Conservation (phyloP, 1,140 invertebrate species). For the Drosophila burlai region DNA sequence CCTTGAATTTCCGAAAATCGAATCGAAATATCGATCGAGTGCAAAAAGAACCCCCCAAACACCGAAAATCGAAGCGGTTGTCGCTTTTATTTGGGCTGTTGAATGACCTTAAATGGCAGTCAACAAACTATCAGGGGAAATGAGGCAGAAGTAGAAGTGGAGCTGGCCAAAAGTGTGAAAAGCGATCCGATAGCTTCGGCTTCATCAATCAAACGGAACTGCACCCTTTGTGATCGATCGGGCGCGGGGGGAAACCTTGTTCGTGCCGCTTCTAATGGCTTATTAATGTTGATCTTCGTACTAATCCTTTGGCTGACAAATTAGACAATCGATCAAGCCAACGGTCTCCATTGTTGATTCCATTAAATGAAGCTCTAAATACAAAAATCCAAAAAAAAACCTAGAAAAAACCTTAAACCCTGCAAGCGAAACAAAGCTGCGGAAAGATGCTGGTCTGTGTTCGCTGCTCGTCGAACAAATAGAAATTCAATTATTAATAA, state of each 20-base stretch:
- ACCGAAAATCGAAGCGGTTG: constrained; percentile 21
- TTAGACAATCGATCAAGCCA: constrained; percentile 74
- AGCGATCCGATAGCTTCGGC: constrained; percentile 40
- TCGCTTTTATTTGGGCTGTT: constrained; percentile 29
- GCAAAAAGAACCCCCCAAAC: constrained; percentile 49
- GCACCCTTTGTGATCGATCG: constrained; percentile 50
- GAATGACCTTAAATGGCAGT: constrained; percentile 38
- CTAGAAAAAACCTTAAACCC: constrained; percentile 31
- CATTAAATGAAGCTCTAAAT: constrained; percentile 51
- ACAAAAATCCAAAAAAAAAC: not conserved
- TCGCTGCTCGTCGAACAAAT: constrained; percentile 62
- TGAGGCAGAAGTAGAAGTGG: constrained; percentile 35
- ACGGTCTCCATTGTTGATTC: constrained; percentile 58
- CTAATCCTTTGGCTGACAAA: constrained; percentile 70
- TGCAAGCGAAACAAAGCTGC: constrained; percentile 27
- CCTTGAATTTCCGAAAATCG: constrained; percentile 27
- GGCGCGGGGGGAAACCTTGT: constrained; percentile 52
- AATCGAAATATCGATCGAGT: constrained; percentile 26
- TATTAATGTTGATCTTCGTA: constrained; percentile 70
- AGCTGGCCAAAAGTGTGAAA: constrained; percentile 49
- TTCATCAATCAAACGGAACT: constrained; percentile 70
- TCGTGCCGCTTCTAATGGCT: constrained; percentile 64
- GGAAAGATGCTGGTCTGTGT: constrained; percentile 67
- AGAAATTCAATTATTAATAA: constrained; percentile 70
- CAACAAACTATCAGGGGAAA: constrained; percentile 14